These are phyloP conservation scores for Anastatus disparis DNA, from an alignment of 1,140 invertebrate species.

Conservation along the genomic window DNA sequence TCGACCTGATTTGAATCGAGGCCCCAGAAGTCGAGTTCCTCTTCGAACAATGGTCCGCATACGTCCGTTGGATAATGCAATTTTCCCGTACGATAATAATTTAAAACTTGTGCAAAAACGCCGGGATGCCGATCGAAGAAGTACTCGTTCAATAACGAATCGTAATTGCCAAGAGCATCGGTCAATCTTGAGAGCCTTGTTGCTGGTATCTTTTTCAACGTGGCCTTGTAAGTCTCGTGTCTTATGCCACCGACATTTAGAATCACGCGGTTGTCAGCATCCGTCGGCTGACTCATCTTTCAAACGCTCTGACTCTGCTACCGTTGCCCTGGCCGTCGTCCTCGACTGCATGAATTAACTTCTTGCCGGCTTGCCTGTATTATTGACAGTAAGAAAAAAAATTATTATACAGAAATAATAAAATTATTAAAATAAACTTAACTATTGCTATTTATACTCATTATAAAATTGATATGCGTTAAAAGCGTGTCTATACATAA, in stretches of 20 bases:
- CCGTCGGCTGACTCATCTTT: slow-evolving; percentile 63
- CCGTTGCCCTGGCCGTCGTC: slow-evolving; percentile 47
- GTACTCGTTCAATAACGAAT: slow-evolving; percentile 96
- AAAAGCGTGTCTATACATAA: background rate
- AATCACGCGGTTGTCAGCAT: slow-evolving; percentile 85
- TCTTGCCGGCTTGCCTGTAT: slow-evolving; percentile 1
- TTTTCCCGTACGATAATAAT: slow-evolving; percentile 95
- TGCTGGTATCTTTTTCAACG: slow-evolving; percentile 93
- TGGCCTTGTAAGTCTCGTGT: slow-evolving; percentile 95
- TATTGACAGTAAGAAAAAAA: too few relatives aligned
- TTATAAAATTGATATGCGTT: too few relatives aligned
- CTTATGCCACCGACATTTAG: slow-evolving; percentile 99
- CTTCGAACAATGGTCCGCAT: slow-evolving; percentile 97
- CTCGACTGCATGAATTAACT: slow-evolving; percentile 24
- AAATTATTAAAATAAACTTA: background rate
- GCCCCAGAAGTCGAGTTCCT: slow-evolving; percentile 96
- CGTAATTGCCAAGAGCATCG: slow-evolving; percentile 92
- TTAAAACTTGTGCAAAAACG: slow-evolving; percentile 94
- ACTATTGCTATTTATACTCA: background rate
- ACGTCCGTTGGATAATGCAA: slow-evolving; percentile 98
- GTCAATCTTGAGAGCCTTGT: slow-evolving; percentile 89
- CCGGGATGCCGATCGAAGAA: slow-evolving; percentile 99
- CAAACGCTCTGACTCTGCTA: slow-evolving; percentile 57
- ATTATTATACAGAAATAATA: background rate
- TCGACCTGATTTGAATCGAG: slow-evolving; percentile 95